These are phyloP conservation scores for Zygothrica quintamaculata DNA, from an alignment of 2,888 invertebrate species.

Conservation along the genomic window DNA sequence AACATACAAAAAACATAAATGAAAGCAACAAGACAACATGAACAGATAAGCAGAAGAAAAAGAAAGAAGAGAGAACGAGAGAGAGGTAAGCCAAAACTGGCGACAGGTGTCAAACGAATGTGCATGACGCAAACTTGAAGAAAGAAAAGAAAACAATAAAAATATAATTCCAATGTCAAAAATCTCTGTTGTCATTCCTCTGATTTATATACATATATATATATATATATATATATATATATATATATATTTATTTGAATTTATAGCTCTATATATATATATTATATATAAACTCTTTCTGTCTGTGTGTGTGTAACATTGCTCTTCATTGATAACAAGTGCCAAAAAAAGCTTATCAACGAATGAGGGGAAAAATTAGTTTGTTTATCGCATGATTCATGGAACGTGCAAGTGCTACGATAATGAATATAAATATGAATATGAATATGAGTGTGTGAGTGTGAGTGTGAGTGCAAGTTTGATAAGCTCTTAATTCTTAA, in stretches of 20 bases:
- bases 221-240: too few relatives aligned
- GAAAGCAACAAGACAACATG: neutral
- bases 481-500: conserved; percentile 31
- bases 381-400: conserved; percentile 42
- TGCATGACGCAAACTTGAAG: conserved; percentile 7
- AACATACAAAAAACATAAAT: conserved; percentile 9
- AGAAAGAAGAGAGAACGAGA: neutral
- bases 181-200: neutral
- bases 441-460: too few relatives aligned
- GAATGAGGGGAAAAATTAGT: too few relatives aligned
- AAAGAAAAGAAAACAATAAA: neutral
- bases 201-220: neutral
- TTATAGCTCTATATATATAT: neutral
- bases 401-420: neutral
- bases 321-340: neutral
- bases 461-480: neutral
- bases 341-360: conserved; percentile 39
- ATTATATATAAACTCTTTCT: neutral
- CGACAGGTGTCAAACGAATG: conserved; percentile 8
- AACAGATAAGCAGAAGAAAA: neutral
- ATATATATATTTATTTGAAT: neutral
- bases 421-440: too few relatives aligned
- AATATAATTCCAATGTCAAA: neutral
- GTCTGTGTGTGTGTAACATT: too few relatives aligned
- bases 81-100: neutral